phyloP scores from a whole-genome alignment of 1,140 invertebrate species.

The Drosophila baimaii region DNA sequence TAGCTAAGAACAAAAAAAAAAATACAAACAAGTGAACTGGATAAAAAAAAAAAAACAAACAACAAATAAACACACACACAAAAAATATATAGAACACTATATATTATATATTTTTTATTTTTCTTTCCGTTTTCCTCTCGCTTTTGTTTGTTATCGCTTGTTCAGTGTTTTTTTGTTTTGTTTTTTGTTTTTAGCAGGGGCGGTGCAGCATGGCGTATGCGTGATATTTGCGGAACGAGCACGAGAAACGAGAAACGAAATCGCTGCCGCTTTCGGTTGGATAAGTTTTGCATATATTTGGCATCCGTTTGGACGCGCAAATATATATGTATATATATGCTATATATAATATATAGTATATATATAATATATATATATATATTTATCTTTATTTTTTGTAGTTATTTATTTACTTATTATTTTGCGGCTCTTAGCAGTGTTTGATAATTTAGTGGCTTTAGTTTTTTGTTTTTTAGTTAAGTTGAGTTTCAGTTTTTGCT shows the following conservation, averaged over 20 bases:
- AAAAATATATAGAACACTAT: slow-evolving; percentile 21
- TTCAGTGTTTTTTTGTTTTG: slow-evolving; percentile 1
- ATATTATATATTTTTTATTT: slow-evolving; percentile 24
- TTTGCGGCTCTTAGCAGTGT: slow-evolving; percentile 61
- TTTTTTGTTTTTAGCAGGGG: slow-evolving; percentile 26
- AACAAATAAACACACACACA: slow-evolving; percentile 16
- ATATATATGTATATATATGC: slow-evolving; percentile 30
- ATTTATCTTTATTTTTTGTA: slow-evolving; percentile 34
- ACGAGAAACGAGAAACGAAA: slow-evolving; percentile 24
- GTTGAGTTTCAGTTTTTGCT: slow-evolving; percentile 55
- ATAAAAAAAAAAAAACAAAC: slow-evolving; percentile 10
- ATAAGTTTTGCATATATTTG: slow-evolving; percentile 43
- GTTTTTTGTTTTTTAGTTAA: slow-evolving; percentile 46
- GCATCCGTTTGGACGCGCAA: slow-evolving; percentile 13
- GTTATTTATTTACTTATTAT: slow-evolving; percentile 25
- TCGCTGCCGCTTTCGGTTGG: slow-evolving; percentile 39
- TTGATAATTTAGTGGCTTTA: slow-evolving; percentile 47
- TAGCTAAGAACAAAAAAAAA: slow-evolving; percentile 4
- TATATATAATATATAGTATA: slow-evolving; percentile 21
- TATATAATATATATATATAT: slow-evolving; percentile 11
- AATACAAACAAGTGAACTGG: slow-evolving; percentile 48
- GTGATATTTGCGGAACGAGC: slow-evolving; percentile 50
- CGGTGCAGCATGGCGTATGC: slow-evolving; percentile 60
- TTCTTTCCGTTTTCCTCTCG: not conserved
- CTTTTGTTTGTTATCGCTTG: slow-evolving; percentile 2